Evolutionary conservation across 2,888 invertebrate species (phyloP).

Genomic region (Syrphus vitripennis): DNA sequence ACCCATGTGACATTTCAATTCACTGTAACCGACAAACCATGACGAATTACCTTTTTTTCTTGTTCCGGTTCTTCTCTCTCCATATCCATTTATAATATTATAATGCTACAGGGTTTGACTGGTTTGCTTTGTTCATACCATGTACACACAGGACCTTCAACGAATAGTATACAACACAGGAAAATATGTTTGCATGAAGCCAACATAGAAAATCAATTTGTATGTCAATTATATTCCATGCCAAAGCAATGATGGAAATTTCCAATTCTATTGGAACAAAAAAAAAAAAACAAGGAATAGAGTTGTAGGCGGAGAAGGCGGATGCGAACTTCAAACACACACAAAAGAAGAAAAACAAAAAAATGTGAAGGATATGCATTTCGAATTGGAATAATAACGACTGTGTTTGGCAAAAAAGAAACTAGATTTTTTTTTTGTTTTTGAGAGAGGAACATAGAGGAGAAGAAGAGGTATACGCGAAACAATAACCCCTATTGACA

Average conservation of each 20-base stretch:
- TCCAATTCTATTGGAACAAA: constrained; percentile 51
- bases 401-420: not conserved
- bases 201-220: constrained; percentile 70
- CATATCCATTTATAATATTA: constrained; percentile 1
- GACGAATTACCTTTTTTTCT: constrained; percentile 64
- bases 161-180: constrained; percentile 28
- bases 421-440: constrained; percentile 23
- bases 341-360: no score
- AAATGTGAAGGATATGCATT: constrained; percentile 53
- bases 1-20: constrained; percentile 65
- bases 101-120: constrained; percentile 12
- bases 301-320: constrained; percentile 25
- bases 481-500: constrained; percentile 70
- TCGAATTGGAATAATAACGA: constrained; percentile 27
- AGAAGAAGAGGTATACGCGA: constrained; percentile 43
- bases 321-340: constrained; percentile 36
- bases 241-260: constrained; percentile 62
- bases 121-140: constrained; percentile 48
- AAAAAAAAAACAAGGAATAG: not conserved
- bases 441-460: not conserved
- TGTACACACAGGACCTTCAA: constrained; percentile 46
- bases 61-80: constrained; percentile 38
- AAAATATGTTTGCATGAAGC: constrained; percentile 57
- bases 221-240: constrained; percentile 69
- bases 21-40: constrained; percentile 64